These are phyloP conservation scores for Macrosoma leucophasiata DNA, from an alignment of 2,888 invertebrate species.

Conservation along the genomic window DNA sequence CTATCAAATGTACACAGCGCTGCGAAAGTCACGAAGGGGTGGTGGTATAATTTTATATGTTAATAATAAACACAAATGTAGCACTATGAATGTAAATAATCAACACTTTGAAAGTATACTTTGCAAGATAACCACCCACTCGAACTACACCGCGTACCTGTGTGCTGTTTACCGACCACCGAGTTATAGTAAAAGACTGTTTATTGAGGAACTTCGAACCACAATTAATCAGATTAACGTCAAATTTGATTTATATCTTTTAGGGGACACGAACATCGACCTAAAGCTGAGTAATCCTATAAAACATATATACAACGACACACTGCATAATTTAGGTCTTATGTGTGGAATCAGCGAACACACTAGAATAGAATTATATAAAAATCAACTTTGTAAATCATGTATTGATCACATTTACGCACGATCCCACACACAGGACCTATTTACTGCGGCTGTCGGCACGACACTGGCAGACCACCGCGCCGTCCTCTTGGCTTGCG, in stretches of 20 bases:
- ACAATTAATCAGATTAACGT: too few species aligned
- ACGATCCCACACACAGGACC: too few species aligned
- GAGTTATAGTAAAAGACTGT: slow-evolving; percentile 14
- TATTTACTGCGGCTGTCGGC: too few species aligned
- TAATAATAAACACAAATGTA: slow-evolving; percentile 18
- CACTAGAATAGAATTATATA: slow-evolving; percentile 9
- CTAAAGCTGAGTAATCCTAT: slow-evolving; percentile 11
- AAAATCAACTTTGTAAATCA: slow-evolving; percentile 7
- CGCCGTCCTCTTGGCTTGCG: too few species aligned
- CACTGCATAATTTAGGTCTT: slow-evolving; percentile 14
- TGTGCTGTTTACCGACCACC: slow-evolving; percentile 19
- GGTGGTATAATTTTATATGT: slow-evolving; percentile 21
- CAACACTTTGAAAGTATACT: slow-evolving; percentile 18
- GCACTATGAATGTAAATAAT: slow-evolving; percentile 3
- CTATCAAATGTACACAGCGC: slow-evolving; percentile 18
- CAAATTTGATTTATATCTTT: slow-evolving; percentile 10
- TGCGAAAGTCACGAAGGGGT: slow-evolving; percentile 15
- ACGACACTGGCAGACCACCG: too few species aligned
- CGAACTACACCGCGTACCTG: slow-evolving; percentile 8
- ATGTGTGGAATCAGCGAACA: slow-evolving; percentile 7
- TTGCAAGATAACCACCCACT: slow-evolving; percentile 13
- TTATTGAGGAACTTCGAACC: slow-evolving; percentile 15
- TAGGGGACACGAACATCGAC: slow-evolving; percentile 19
- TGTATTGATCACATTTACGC: slow-evolving; percentile 12
- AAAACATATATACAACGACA: slow-evolving; percentile 18